Evolutionary conservation across 2,888 invertebrate species (phyloP), one percentile per base, ranked within the genome.

Genomic region (Cosmia trapezina): DNA sequence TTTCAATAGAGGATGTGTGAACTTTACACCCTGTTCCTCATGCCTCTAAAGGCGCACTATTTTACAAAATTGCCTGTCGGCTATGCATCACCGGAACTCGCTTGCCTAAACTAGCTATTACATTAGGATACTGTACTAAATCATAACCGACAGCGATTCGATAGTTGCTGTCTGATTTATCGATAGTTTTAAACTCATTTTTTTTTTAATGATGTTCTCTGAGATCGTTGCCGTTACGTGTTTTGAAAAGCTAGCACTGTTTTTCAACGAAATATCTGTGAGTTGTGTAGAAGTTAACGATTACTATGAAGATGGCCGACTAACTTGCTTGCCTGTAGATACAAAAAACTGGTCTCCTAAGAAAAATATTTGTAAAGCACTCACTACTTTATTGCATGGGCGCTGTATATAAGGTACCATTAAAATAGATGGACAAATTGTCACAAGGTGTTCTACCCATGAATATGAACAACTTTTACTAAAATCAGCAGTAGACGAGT

Each of bases 51-150:
- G n/a, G n/a, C 62, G 70, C 67, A 79, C 76, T 86, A 85, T 86
- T 85, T 84, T 65, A 84, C 83, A 63, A 86, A 84, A 86, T 84
- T 79, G 83, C 85, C 67, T 73, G 79, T 83, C 85, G 64, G 73
- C 87, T 59, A 70, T 84, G 83, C 87, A 84, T 84, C 84, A 86
- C 87, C 73, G 83, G 83, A 76, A 73, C 76, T 74, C 37, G 78
- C 75, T 74, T 61, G 68, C 79, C 59, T 86, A 76, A 79, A 84
- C 85, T 82, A 82, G 71, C 85, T 76, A 85, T 86, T 85, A 78
- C 78, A 85, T 84, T 75, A 85, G 53, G 4, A 17, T 19, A 68
- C 6, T 73, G 70, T 47, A 5, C 7, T 19, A 33, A 9, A 47
- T 4, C 4, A 66, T 33, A 57, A 70, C 57, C 61, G n/a, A 4